A percentile compares a stretch with the other conserved stretches of the same genome.
phyloP scores from a whole-genome alignment of 2,888 invertebrate species.

The Didymodactylos carnosus region DNA sequence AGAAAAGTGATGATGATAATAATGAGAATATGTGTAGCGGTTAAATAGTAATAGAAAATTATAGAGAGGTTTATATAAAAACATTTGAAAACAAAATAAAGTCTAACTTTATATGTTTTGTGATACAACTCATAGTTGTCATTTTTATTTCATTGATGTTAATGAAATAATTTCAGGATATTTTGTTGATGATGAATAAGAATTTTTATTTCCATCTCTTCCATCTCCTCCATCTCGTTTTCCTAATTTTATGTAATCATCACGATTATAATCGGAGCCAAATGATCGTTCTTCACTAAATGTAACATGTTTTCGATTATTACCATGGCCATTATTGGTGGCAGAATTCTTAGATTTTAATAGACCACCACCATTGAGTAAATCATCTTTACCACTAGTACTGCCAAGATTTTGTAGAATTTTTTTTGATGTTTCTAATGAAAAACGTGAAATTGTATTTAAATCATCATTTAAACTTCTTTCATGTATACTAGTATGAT shows the following conservation, averaged over 20 bases:
- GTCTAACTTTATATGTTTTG: no score
- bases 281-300: not conserved
- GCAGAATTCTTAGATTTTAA: not conserved
- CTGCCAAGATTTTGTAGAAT: not conserved
- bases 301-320: not conserved
- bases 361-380: not conserved
- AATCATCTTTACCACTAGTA: no score
- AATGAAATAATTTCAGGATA: not conserved
- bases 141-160: not conserved
- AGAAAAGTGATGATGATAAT: no score
- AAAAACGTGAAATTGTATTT: not conserved
- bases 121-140: no score
- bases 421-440: not conserved
- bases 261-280: not conserved
- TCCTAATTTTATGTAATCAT: no score
- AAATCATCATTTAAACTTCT: not conserved
- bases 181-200: not conserved
- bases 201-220: not conserved
- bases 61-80: no score
- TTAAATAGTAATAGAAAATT: no score
- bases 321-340: no score
- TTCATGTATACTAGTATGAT: not conserved
- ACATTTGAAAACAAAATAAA: no score
- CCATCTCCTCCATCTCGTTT: not conserved
- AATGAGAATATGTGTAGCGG: no score